Conservation (phyloP, 2,113 vertebrate genomes). For the Rhinichthys klamathensis region DNA sequence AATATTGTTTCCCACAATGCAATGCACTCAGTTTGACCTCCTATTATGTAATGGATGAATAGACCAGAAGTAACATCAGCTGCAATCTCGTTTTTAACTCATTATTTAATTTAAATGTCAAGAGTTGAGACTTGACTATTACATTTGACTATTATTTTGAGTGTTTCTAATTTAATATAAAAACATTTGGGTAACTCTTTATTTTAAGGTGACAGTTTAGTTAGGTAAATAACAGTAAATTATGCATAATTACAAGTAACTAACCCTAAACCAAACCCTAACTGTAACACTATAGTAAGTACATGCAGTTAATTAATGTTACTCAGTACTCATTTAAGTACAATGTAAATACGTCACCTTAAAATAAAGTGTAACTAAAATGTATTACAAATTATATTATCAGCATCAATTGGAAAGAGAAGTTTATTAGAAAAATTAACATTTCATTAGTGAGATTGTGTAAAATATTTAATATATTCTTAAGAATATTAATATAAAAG, state of each 20-base stretch:
- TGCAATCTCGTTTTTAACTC: not conserved
- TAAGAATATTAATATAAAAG: not conserved
- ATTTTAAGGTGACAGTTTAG: no score
- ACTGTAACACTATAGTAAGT: no score
- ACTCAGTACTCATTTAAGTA: no score
- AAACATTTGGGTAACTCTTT: not conserved
- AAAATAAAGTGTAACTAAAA: not conserved
- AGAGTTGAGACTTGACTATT: not conserved
- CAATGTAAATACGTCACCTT: no score
- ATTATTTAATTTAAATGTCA: not conserved
- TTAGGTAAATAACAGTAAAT: no score
- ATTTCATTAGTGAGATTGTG: not conserved
- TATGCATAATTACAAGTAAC: no score
- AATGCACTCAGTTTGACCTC: slow-evolving; percentile 10
- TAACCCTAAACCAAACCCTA: no score
- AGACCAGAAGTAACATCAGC: not conserved
- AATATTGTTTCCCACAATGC: not conserved
- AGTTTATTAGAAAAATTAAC: not conserved
- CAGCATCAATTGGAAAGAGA: not conserved
- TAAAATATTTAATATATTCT: not conserved
- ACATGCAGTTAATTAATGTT: no score
- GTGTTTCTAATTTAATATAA: not conserved
- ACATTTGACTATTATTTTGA: not conserved
- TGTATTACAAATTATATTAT: not conserved
- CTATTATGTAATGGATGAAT: not conserved